phyloP scores from a whole-genome alignment of 1,140 invertebrate species.

The Papilio polyxenes region DNA sequence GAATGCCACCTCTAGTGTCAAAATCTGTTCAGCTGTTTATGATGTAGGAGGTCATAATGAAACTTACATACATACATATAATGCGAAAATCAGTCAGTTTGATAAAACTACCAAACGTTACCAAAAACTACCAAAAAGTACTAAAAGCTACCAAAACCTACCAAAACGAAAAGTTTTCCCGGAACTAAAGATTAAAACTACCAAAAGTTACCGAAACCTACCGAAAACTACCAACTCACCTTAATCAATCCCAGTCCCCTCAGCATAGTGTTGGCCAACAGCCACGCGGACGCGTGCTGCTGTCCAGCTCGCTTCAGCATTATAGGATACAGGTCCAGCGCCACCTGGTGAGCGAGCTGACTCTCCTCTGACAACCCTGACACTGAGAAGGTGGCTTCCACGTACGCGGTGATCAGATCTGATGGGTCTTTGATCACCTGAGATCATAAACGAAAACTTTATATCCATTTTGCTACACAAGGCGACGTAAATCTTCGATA shows the following conservation, averaged over 20 bases:
- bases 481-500: no score
- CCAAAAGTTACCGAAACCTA: background rate
- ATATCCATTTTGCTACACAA: no score
- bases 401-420: slow-evolving; percentile 55
- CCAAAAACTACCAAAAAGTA: background rate
- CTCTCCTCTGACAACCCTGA: slow-evolving; percentile 52
- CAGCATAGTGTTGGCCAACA: slow-evolving; percentile 58
- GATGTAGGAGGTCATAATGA: no score
- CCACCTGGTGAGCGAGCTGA: slow-evolving; percentile 40
- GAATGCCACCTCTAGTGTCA: no score
- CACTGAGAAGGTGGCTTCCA: slow-evolving; percentile 61
- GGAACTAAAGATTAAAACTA: background rate
- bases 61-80: no score
- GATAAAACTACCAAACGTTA: background rate
- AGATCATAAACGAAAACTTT: slow-evolving; percentile 4
- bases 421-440: slow-evolving; percentile 60
- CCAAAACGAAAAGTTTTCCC: no score
- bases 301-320: slow-evolving; percentile 46
- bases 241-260: slow-evolving; percentile 61
- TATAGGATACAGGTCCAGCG: slow-evolving; percentile 45
- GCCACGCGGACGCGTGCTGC: slow-evolving; percentile 51
- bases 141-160: background rate
- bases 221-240: slow-evolving; percentile 45
- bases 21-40: no score
- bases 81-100: background rate